phyloP scores from a whole-genome alignment of 2,113 vertebrate genomes.

The Propithecus coquereli region DNA sequence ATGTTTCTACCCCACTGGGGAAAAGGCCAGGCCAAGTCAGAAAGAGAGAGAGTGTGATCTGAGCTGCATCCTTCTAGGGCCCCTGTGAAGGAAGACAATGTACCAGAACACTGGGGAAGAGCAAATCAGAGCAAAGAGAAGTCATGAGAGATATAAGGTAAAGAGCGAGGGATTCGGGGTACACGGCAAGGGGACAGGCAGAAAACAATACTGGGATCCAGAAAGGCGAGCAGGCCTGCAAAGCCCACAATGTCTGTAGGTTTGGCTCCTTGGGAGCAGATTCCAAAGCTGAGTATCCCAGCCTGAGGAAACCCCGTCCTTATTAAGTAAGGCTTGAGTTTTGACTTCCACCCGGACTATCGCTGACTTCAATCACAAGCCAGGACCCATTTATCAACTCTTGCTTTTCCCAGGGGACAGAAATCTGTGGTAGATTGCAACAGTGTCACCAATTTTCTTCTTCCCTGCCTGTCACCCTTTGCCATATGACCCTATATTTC shows the following conservation, averaged over 20 bases:
- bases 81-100: not conserved
- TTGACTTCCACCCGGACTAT: not conserved
- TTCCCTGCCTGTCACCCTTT: not conserved
- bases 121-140: not conserved
- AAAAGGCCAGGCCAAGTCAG: constrained; percentile 56
- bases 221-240: not conserved
- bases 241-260: not conserved
- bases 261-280: not conserved
- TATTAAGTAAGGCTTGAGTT: constrained; percentile 7
- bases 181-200: not conserved
- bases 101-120: not conserved
- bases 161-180: not conserved
- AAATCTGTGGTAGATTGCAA: not conserved
- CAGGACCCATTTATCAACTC: not conserved
- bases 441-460: not conserved
- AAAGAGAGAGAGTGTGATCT: not conserved
- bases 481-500: not conserved
- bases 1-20: constrained; percentile 47
- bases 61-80: constrained; percentile 24
- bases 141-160: not conserved
- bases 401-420: not conserved
- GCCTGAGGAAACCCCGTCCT: not conserved
- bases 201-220: not conserved
- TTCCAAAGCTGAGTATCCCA: not conserved
- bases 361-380: not conserved